These are phyloP conservation scores for Phalacrocorax carbo DNA, from an alignment of 2,113 vertebrate species.

Conservation along the genomic window DNA sequence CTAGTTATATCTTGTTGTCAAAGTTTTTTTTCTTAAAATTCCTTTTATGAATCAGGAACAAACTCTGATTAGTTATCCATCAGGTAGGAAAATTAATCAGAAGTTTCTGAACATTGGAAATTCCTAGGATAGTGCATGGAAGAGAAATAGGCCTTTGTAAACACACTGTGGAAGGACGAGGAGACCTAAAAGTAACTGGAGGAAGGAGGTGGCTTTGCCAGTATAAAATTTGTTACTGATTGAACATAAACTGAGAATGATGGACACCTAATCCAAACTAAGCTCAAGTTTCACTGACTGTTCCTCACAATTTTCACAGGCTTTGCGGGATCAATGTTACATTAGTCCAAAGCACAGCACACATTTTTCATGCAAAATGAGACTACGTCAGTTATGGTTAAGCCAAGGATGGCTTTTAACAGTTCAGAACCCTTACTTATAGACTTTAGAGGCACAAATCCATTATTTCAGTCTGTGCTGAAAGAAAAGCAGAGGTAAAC, in stretches of 20 bases:
- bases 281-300: not conserved
- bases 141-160: not conserved
- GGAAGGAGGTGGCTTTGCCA: not conserved
- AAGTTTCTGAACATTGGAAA: not conserved
- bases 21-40: not conserved
- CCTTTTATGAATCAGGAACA: not conserved
- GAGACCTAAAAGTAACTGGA: not conserved
- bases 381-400: not conserved
- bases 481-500: not conserved
- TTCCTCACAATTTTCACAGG: not conserved
- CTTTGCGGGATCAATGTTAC: not conserved
- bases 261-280: not conserved
- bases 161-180: not conserved
- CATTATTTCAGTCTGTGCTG: not conserved
- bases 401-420: not conserved
- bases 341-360: not conserved
- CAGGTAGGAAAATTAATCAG: not conserved
- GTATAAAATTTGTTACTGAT: not conserved
- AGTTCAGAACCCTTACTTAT: not conserved
- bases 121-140: not conserved
- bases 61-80: not conserved
- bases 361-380: not conserved
- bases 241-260: not conserved
- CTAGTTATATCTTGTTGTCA: not conserved
- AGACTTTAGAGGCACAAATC: not conserved